These are phyloP conservation scores for Rallus crepitans DNA, from an alignment of 2,797 vertebrate species.

Conservation along the genomic window DNA sequence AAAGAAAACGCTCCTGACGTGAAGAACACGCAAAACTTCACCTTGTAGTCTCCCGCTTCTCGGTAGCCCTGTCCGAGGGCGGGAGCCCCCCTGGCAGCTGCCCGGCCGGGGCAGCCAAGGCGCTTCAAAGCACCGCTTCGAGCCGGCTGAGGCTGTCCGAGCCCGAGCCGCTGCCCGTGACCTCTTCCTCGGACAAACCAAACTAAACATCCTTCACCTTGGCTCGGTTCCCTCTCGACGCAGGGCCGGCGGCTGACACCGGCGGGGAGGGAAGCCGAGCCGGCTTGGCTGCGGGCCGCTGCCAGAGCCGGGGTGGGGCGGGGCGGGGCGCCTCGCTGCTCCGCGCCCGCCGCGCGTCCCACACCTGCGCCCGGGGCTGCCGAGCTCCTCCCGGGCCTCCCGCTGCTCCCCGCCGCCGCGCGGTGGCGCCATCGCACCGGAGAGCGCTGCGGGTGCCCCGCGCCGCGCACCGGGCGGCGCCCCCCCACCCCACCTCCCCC, in stretches of 20 bases:
- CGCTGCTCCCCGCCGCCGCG: not conserved
- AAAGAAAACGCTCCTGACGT: rapidly evolving
- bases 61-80: not conserved
- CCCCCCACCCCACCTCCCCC: not conserved
- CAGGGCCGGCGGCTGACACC: not conserved
- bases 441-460: not conserved
- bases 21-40: not conserved
- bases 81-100: not conserved
- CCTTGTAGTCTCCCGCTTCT: not conserved
- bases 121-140: not conserved
- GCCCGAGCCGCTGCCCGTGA: not conserved
- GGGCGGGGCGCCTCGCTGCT: too few species aligned
- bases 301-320: too few species aligned
- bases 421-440: not conserved
- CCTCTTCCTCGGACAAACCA: not conserved
- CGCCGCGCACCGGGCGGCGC: not conserved
- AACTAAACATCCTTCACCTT: too few species aligned
- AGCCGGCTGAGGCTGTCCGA: not conserved
- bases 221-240: not conserved
- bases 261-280: too few species aligned
- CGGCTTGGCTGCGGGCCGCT: not conserved
- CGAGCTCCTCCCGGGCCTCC: too few species aligned
- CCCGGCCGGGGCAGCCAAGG: not conserved
- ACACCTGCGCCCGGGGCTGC: too few species aligned
- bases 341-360: too few species aligned